These are phyloP conservation scores for Drosophila seclusa DNA, from an alignment of 2,888 invertebrate species.

Conservation along the genomic window DNA sequence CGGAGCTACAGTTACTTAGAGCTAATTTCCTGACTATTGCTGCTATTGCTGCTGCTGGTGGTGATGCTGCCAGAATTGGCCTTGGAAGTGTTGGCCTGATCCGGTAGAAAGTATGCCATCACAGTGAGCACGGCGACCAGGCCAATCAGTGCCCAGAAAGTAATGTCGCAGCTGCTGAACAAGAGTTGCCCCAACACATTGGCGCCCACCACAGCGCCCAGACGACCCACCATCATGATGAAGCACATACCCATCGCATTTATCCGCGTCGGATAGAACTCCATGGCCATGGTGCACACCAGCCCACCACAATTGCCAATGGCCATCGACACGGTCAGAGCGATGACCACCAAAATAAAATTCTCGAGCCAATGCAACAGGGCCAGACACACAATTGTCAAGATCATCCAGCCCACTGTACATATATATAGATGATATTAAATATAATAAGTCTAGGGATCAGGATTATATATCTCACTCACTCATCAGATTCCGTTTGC, in stretches of 20 bases:
- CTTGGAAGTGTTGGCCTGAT: constrained; percentile 34
- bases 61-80: neutral
- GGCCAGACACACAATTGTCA: constrained; percentile 87
- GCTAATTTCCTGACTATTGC: constrained; percentile 28
- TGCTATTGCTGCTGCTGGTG: neutral
- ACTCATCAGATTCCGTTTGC: constrained; percentile 87
- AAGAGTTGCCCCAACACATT: constrained; percentile 78
- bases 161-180: constrained; percentile 66
- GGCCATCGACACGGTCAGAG: constrained; percentile 87
- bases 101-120: constrained; percentile 70
- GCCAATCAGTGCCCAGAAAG: constrained; percentile 69
- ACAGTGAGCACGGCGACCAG: constrained; percentile 46
- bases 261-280: constrained; percentile 87
- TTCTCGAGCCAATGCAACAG: constrained; percentile 87
- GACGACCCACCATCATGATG: constrained; percentile 83
- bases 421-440: neutral
- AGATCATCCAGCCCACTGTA: constrained; percentile 82
- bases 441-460: neutral
- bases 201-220: constrained; percentile 83
- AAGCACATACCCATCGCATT: constrained; percentile 85
- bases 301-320: constrained; percentile 87
- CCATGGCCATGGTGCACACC: constrained; percentile 87
- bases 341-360: constrained; percentile 87
- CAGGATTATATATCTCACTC: neutral
- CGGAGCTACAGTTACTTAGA: constrained; percentile 41